phyloP scores from a whole-genome alignment of 2,888 invertebrate species.

The Magallana nippona region DNA sequence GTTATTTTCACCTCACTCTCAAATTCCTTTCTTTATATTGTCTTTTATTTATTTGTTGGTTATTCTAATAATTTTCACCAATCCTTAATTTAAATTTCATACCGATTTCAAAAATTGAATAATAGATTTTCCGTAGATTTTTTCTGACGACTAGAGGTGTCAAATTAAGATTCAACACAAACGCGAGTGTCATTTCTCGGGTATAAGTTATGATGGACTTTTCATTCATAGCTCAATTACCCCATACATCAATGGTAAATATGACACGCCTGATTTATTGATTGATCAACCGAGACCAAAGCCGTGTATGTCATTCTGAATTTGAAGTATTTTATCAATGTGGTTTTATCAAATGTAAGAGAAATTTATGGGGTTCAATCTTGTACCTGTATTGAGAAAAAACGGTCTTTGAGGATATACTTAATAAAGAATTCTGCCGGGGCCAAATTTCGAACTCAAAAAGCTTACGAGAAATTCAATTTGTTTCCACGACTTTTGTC shows the following conservation, averaged over 20 bases:
- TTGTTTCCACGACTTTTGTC: neutral
- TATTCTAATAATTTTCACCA: no score
- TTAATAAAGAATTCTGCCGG: slow-evolving; percentile 10
- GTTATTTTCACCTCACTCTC: no score
- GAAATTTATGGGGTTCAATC: slow-evolving; percentile 27
- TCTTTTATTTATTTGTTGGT: no score
- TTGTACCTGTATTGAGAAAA: neutral
- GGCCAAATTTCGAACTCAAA: slow-evolving; percentile 10
- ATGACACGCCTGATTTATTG: slow-evolving; percentile 17
- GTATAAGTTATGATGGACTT: neutral
- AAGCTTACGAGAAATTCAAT: neutral
- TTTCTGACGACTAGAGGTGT: neutral
- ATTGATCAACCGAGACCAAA: slow-evolving; percentile 15
- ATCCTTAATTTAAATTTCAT: no score
- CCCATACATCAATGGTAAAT: slow-evolving; percentile 10
- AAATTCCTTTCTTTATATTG: no score
- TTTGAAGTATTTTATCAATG: slow-evolving; percentile 18
- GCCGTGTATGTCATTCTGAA: neutral
- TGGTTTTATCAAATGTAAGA: slow-evolving; percentile 8
- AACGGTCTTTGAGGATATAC: slow-evolving; percentile 16
- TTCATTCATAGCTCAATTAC: neutral
- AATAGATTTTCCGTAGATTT: no score
- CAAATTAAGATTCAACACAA: slow-evolving; percentile 25
- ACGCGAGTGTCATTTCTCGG: neutral
- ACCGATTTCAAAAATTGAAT: no score